phyloP scores from a whole-genome alignment of 2,113 vertebrate genomes.

The Lasiurus cinereus region DNA sequence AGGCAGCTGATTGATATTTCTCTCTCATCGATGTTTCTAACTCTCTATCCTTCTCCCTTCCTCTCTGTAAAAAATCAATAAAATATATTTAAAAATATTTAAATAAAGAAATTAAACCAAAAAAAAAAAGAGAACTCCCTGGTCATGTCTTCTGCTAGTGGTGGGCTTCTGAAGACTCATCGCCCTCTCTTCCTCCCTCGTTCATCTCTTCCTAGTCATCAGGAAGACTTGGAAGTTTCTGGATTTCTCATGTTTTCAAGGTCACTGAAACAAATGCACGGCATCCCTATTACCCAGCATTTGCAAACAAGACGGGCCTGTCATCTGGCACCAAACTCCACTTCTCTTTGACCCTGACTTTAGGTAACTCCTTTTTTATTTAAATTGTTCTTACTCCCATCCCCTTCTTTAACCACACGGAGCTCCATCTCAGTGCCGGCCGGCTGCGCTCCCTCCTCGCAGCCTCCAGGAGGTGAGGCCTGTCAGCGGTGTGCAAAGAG shows the following conservation, averaged over 20 bases:
- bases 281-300: background rate
- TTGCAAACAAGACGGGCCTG: background rate
- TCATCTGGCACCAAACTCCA: background rate
- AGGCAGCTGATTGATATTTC: too few relatives aligned
- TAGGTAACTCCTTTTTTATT: conserved; percentile 47
- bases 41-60: too few relatives aligned
- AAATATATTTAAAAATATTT: too few relatives aligned
- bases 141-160: background rate
- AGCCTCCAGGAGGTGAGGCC: conserved; percentile 61
- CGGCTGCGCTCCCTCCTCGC: conserved; percentile 22
- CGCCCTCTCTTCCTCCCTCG: background rate
- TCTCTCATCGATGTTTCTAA: too few relatives aligned
- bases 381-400: conserved; percentile 50
- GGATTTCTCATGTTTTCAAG: background rate
- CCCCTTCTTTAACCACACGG: background rate
- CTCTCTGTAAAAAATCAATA: too few relatives aligned
- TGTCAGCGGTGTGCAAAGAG: conserved; percentile 65
- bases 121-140: too few relatives aligned
- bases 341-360: conserved; percentile 30
- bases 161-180: background rate
- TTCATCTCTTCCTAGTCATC: background rate
- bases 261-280: background rate
- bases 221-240: background rate
- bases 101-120: too few relatives aligned
- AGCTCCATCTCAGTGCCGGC: background rate